Evolutionary conservation across 2,113 vertebrate genomes (phyloP), one percentile per base, ranked within the genome.

Genomic region (Otolemur garnettii): DNA sequence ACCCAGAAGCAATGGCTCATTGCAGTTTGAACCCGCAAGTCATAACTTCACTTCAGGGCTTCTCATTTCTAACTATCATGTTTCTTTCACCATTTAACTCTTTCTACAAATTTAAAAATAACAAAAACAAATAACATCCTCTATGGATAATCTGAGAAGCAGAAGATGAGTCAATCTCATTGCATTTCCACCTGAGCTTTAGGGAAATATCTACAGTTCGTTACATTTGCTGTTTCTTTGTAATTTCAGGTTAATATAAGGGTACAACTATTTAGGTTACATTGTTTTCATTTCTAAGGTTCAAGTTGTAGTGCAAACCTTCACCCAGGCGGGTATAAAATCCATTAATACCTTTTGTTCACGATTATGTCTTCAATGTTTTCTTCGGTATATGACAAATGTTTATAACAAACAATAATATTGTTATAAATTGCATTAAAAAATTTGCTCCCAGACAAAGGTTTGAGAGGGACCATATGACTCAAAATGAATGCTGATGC

Each of bases 391-490:
- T 53, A 82, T 62, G 50, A 62, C 4, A 59, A 35, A 60, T 59
- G 17, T 83, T 19, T 42, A 64, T 30, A 50, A 50, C 45, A 50
- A 50, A 50, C 7, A 50, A 64, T 62, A 53, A 38, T 26, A 72
- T 59, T n/a, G 50, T 45, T 59, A n/a, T n/a, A 78, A 64, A 77
- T 10, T 28, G 38, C 35, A 55, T 7, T 7, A 53, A 82, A 30
- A 95, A 90, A 77, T 81, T 30, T 84, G 21, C 45, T 57, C 83
- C 38, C 26, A 68, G n/a, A 77, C 82, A 33, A 75, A 95, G 17
- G 7, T 55, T 88, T 71, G 59, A 91, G 55, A 86, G 2, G 13
- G 38, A 84, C 35, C 22, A 60, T 59, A 28, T 33, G 19, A 79
- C 7, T 87, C 3, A 94, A 78, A 87, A 45, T 42, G 42, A 97